phyloP scores from a whole-genome alignment of 2,888 invertebrate species.

The Neoscelio sp. region DNA sequence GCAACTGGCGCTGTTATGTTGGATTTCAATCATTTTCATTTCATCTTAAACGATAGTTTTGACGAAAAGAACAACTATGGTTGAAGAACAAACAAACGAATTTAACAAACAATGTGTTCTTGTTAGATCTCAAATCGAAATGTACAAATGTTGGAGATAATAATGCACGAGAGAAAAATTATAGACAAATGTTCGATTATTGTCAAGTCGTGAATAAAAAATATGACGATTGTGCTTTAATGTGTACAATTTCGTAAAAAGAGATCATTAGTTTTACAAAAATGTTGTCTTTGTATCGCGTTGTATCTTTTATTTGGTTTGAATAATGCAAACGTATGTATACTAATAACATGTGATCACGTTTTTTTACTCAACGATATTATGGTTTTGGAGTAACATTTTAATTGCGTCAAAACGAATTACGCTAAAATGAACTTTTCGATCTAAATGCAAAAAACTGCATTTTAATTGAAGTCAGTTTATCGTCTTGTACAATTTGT shows the following conservation, averaged over 20 bases:
- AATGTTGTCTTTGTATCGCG: too few species aligned
- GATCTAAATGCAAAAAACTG: too few species aligned
- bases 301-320: too few species aligned
- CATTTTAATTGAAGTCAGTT: too few species aligned
- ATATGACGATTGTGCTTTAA: constrained; percentile 33
- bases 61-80: not conserved
- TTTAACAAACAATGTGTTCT: constrained; percentile 54
- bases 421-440: too few species aligned
- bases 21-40: not conserved
- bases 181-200: constrained; percentile 43
- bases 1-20: not conserved
- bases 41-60: not conserved
- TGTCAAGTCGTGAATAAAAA: constrained; percentile 21
- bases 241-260: constrained; percentile 13
- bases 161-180: constrained; percentile 33
- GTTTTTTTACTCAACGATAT: too few species aligned
- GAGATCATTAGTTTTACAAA: too few species aligned
- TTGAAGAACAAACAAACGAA: constrained; percentile 32
- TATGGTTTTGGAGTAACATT: too few species aligned
- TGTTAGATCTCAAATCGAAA: constrained; percentile 46
- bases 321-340: too few species aligned
- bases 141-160: constrained; percentile 56
- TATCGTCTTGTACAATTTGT: too few species aligned
- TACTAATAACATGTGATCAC: too few species aligned
- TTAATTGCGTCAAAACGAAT: too few species aligned